Percentiles rank a stretch among this genome's conserved stretches.
These are phyloP conservation scores for Ptychoptera albimana DNA, from an alignment of 2,888 invertebrate genomes.

Conservation along the genomic window DNA sequence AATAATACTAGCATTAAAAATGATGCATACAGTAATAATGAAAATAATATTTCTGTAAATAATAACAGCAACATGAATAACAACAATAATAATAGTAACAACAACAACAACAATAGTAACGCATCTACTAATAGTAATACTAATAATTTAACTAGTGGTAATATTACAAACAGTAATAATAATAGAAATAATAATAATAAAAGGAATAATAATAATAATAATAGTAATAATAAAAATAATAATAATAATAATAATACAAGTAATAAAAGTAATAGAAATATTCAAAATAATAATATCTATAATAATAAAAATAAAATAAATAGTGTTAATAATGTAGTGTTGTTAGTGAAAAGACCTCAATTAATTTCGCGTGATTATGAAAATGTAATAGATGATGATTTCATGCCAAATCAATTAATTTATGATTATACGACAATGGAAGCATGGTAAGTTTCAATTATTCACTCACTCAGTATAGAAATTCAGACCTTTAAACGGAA, in stretches of 20 bases:
- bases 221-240: neutral
- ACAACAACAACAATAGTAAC: constrained; percentile 35
- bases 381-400: constrained; percentile 63
- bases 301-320: neutral
- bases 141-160: neutral
- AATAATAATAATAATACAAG: constrained; percentile 1
- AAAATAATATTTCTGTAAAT: constrained; percentile 21
- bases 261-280: constrained; percentile 8
- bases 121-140: constrained; percentile 1
- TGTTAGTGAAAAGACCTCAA: constrained; percentile 54
- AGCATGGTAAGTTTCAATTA: constrained; percentile 51
- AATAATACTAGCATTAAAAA: constrained; percentile 9
- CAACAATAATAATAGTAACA: constrained; percentile 30
- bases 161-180: neutral
- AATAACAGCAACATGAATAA: constrained; percentile 21
- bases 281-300: constrained; percentile 5
- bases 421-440: constrained; percentile 79
- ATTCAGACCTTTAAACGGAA: neutral
- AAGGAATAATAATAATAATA: neutral
- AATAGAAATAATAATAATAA: constrained; percentile 1
- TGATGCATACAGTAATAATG: constrained; percentile 22
- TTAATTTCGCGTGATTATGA: constrained; percentile 66
- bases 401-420: constrained; percentile 60
- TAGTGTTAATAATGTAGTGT: constrained; percentile 13
- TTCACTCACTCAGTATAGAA: neutral